Evolutionary conservation across 1,140 invertebrate genomes (phyloP), one percentile per base, ranked within the genome.

Genomic region (Coenobita brevimanus): DNA sequence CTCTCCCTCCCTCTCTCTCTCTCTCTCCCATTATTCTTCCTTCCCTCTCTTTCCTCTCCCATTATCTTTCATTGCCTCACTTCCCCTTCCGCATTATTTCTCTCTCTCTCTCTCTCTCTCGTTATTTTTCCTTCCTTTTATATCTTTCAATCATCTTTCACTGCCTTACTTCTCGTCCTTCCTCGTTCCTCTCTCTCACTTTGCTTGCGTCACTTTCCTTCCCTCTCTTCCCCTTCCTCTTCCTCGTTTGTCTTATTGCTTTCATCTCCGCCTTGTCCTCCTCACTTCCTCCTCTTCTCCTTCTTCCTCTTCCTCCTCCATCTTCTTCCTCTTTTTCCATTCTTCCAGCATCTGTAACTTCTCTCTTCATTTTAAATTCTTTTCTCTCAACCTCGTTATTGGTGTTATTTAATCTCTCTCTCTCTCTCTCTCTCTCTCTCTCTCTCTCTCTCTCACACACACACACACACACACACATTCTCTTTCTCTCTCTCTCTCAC

Each of bases 401-500:
- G n/a, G n/a, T n/a, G n/a, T 27, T 69, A 4, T 69, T 36, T n/a
- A n/a, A n/a, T n/a, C n/a, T n/a, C n/a, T n/a, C n/a, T n/a, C n/a
- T n/a, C n/a, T n/a, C n/a, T n/a, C 2, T 24, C 17, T 64, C 21
- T 3, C 24, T 33, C 30, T 69, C 64, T 30, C 24, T 1, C 2
- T 69, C 64, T 69, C 38, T 21, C 24, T 69, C n/a, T 13, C 54
- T 13, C 54, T 10, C 54, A 57, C 54, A n/a, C 54, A 57, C 54
- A 57, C 54, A 57, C 54, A 57, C 54, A 57, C 54, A 57, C 54
- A 57, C 54, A 57, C n/a, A n/a, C n/a, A n/a, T n/a, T n/a, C n/a
- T n/a, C n/a, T n/a, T n/a, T n/a, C n/a, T n/a, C n/a, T n/a, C 54
- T 13, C 54, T n/a, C n/a, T n/a, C n/a, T n/a, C n/a, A 57, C 54